Conservation (phyloP, 1,140 invertebrate genomes). For the Solen grandis region DNA sequence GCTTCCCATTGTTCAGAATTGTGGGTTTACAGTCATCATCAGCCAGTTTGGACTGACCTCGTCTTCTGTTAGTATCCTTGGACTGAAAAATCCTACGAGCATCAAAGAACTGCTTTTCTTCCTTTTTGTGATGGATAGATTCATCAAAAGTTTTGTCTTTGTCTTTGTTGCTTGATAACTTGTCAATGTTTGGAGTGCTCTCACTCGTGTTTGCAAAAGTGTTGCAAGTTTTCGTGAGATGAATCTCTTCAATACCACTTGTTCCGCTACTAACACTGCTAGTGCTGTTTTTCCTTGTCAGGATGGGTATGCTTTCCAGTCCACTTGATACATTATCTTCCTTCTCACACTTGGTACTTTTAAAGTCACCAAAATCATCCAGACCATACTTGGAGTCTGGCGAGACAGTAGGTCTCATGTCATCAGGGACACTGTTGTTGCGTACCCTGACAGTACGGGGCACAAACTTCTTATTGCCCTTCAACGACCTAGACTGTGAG, state of each 20-base stretch:
- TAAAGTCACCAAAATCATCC: constrained; percentile 52
- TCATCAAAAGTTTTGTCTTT: constrained; percentile 33
- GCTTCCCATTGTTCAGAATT: constrained; percentile 76
- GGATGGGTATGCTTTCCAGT: constrained; percentile 20
- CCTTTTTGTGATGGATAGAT: constrained; percentile 17
- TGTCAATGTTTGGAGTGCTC: constrained; percentile 33
- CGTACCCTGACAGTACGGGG: constrained; percentile 26
- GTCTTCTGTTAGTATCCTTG: constrained; percentile 59
- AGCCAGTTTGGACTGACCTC: constrained; percentile 32
- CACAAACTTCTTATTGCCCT: constrained; percentile 48
- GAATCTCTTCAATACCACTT: constrained; percentile 70
- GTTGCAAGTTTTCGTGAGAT: constrained; percentile 55
- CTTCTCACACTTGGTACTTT: constrained; percentile 19
- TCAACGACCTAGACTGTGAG: constrained; percentile 17
- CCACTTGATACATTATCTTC: constrained; percentile 8
- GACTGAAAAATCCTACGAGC: constrained; percentile 74
- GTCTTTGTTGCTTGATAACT: constrained; percentile 54
- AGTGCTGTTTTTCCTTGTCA: constrained; percentile 60
- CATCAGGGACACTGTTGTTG: constrained; percentile 47
- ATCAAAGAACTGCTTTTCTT: constrained; percentile 71
- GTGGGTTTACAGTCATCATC: constrained; percentile 54
- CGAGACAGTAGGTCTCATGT: constrained; percentile 45
- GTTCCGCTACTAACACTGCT: constrained; percentile 72
- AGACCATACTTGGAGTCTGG: constrained; percentile 56
- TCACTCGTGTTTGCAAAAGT: constrained; percentile 15